These are phyloP conservation scores for Wasmannia auropunctata DNA, from an alignment of 1,140 invertebrate genomes.

Conservation along the genomic window DNA sequence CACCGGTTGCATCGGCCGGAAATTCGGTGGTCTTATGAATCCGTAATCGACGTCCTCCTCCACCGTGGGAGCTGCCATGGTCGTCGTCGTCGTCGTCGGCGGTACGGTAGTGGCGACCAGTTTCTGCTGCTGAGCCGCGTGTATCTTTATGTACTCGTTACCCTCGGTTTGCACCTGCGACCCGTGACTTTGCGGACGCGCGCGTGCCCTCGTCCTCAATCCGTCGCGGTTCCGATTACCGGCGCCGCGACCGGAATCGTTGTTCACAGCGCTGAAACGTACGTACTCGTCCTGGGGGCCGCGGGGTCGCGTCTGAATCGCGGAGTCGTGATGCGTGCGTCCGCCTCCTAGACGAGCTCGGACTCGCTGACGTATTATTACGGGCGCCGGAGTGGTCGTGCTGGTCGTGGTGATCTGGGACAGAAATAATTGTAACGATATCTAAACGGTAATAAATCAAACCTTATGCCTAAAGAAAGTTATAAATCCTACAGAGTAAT, in stretches of 20 bases:
- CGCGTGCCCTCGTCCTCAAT: constrained; percentile 69
- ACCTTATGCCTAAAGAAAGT: background rate
- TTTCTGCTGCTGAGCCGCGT: constrained; percentile 68
- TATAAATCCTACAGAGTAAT: background rate
- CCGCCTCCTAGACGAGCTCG: constrained; percentile 73
- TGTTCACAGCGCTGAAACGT: constrained; percentile 82
- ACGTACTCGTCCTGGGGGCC: constrained; percentile 82
- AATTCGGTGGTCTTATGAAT: constrained; percentile 80
- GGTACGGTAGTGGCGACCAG: constrained; percentile 44
- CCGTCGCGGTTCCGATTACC: constrained; percentile 52
- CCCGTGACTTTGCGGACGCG: constrained; percentile 68
- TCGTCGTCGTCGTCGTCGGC: constrained; percentile 50
- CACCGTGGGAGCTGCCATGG: constrained; percentile 35
- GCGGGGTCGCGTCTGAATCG: constrained; percentile 78
- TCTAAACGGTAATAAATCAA: background rate
- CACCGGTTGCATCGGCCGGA: constrained; percentile 67
- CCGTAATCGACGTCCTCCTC: constrained; percentile 79
- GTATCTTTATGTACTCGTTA: constrained; percentile 82
- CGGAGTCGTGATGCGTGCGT: constrained; percentile 77
- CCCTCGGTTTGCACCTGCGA: constrained; percentile 79
- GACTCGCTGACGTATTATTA: constrained; percentile 79
- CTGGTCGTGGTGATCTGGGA: constrained; percentile 65
- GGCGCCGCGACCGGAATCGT: constrained; percentile 63
- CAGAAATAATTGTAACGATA: background rate
- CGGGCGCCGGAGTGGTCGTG: constrained; percentile 75